A percentile compares a stretch with the other conserved stretches of the same genome.
Conservation (phyloP, 2,888 invertebrate genomes). For the Phalera bucephala region DNA sequence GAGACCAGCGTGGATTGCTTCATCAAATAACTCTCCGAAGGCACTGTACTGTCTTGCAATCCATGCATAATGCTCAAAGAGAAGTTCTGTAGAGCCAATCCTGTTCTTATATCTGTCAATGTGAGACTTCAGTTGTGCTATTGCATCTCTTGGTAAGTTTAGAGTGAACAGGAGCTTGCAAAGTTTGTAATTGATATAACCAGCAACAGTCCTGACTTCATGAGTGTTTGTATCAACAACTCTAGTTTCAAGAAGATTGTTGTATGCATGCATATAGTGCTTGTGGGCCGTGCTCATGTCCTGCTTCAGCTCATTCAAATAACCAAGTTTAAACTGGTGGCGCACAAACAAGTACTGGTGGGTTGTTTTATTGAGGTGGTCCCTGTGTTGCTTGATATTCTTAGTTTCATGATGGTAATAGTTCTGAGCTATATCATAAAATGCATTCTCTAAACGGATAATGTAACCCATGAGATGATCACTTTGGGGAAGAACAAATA, state of each 20-base stretch:
- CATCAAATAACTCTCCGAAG: conserved; percentile 98
- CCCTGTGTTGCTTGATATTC: conserved; percentile 93
- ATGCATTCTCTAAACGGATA: conserved; percentile 94
- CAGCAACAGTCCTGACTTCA: conserved; percentile 97
- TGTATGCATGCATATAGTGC: conserved; percentile 95
- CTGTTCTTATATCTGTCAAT: conserved; percentile 93
- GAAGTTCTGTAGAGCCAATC: conserved; percentile 91
- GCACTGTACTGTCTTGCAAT: conserved; percentile 94
- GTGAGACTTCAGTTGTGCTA: conserved; percentile 96
- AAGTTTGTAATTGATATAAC: conserved; percentile 97
- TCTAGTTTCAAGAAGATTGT: conserved; percentile 93
- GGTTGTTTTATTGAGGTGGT: conserved; percentile 94
- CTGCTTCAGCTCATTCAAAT: conserved; percentile 96
- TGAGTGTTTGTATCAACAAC: conserved; percentile 95
- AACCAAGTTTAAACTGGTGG: conserved; percentile 98
- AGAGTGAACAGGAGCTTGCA: conserved; percentile 95
- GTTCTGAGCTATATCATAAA: conserved; percentile 95
- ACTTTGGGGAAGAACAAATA: conserved; percentile 95
- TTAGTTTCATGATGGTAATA: conserved; percentile 96
- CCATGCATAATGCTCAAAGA: conserved; percentile 98
- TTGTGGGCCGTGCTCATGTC: conserved; percentile 93
- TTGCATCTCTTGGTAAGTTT: conserved; percentile 96
- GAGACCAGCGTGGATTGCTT: conserved; percentile 95
- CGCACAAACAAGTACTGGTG: conserved; percentile 96
- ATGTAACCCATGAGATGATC: conserved; percentile 92